phyloP scores from a whole-genome alignment of 23 tunicate genomes.

The Ascidia mentula region DNA sequence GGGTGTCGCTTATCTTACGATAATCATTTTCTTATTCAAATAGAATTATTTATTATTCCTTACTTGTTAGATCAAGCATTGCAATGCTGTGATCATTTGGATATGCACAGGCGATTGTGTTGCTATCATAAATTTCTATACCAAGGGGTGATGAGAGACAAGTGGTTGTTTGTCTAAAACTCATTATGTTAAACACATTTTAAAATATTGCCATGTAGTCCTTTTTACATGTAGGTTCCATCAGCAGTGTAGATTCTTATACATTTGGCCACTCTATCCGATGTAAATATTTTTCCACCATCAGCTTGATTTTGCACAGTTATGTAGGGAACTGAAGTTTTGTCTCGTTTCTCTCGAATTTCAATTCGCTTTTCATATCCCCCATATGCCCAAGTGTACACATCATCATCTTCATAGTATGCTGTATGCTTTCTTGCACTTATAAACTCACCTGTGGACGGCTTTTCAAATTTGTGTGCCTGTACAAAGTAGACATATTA shows the following conservation, averaged over 20 bases:
- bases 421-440: slow-evolving; percentile 8
- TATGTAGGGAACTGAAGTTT: slow-evolving; percentile 25
- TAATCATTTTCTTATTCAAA: too few species aligned
- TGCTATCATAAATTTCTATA: slow-evolving; percentile 2
- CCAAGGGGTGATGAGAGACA: slow-evolving; percentile 9
- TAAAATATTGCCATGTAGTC: neutral
- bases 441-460: slow-evolving; percentile 8
- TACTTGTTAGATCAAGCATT: slow-evolving; percentile 14
- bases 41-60: neutral
- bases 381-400: slow-evolving; percentile 36
- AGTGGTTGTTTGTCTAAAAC: slow-evolving; percentile 12
- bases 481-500: neutral
- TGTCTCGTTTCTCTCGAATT: slow-evolving; percentile 26
- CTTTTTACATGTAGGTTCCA: slow-evolving; percentile 28
- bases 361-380: slow-evolving; percentile 33
- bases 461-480: neutral
- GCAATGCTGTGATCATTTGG: slow-evolving; percentile 8
- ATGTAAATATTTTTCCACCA: slow-evolving; percentile 21
- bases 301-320: slow-evolving; percentile 17
- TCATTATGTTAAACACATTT: neutral
- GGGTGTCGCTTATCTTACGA: too few species aligned
- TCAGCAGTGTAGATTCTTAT: slow-evolving; percentile 18
- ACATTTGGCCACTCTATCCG: slow-evolving; percentile 14
- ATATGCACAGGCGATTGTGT: slow-evolving; percentile 8
- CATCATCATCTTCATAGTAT: slow-evolving; percentile 24